Percentiles rank a stretch among this genome's conserved stretches.
These are phyloP conservation scores for Pyrrhia umbra DNA, from an alignment of 2,888 invertebrate species.

Conservation along the genomic window DNA sequence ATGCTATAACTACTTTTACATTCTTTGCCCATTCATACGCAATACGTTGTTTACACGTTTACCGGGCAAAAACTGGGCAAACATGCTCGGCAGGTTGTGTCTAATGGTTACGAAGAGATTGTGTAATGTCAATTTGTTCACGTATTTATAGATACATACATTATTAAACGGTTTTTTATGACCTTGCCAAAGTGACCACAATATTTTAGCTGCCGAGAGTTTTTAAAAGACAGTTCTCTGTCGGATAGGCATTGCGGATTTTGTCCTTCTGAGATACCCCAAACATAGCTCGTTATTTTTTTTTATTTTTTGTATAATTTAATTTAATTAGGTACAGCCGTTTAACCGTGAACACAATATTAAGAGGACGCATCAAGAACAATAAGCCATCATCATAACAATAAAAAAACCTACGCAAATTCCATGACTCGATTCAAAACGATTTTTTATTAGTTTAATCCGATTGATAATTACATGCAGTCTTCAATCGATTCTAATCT, in stretches of 20 bases:
- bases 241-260: too few relatives aligned
- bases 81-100: background rate
- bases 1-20: constrained; percentile 51
- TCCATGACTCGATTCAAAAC: constrained; percentile 38
- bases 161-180: background rate
- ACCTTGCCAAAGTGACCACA: too few relatives aligned
- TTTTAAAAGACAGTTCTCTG: too few relatives aligned
- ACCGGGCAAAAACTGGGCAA: constrained; percentile 15
- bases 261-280: too few relatives aligned
- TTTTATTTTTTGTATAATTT: too few relatives aligned
- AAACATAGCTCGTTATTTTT: too few relatives aligned
- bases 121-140: constrained; percentile 15
- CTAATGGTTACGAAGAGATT: background rate
- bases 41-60: constrained; percentile 36
- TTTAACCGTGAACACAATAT: too few relatives aligned
- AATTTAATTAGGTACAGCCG: too few relatives aligned
- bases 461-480: constrained; percentile 33
- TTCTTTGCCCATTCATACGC: constrained; percentile 47
- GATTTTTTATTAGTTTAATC: constrained; percentile 37
- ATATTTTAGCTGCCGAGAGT: too few relatives aligned
- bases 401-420: constrained; percentile 44
- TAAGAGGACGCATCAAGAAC: too few relatives aligned
- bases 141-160: background rate
- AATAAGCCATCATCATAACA: constrained; percentile 12
- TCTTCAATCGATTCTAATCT: constrained; percentile 54